Percentiles rank a stretch among this genome's conserved stretches.
Conservation (phyloP, 2,113 vertebrate species). For the Fregata magnificens region DNA sequence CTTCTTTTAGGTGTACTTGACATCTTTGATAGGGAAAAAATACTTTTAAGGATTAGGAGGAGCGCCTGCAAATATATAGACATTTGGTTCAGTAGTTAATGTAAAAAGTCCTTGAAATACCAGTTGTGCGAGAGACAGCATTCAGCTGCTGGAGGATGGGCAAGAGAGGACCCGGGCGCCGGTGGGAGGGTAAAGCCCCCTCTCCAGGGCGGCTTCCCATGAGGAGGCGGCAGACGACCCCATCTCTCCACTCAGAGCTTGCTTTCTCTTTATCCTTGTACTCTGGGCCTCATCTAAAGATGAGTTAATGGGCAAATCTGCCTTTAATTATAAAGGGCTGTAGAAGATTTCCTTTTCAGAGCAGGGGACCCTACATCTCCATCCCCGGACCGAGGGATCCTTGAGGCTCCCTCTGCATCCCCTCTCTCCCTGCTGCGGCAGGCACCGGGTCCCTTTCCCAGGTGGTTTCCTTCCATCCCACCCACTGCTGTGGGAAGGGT, state of each 20-base stretch:
- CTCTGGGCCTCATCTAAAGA: not conserved
- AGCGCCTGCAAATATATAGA: not conserved
- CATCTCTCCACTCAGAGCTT: not conserved
- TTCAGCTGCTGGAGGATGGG: not conserved
- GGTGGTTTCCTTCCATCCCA: not conserved
- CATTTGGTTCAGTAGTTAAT: not conserved
- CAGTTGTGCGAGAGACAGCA: accelerated
- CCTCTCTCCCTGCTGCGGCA: not conserved
- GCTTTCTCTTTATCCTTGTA: not conserved
- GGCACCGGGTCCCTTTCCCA: accelerated
- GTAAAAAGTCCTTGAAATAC: not conserved
- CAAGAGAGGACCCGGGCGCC: not conserved
- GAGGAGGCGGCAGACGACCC: not conserved
- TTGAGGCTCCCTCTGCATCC: not conserved
- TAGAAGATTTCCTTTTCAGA: not conserved
- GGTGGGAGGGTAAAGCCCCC: not conserved
- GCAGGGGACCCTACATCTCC: not conserved
- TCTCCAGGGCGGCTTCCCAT: not conserved
- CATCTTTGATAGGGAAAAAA: not conserved
- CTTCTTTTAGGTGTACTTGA: not conserved
- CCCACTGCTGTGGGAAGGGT: not conserved
- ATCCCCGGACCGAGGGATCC: not conserved
- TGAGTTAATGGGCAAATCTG: not conserved
- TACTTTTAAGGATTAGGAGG: not conserved
- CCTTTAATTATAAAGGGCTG: not conserved